A percentile compares a stretch with the other conserved stretches of the same genome.
phyloP scores from a whole-genome alignment of 2,888 invertebrate genomes.

The Epistrophella euchroma region DNA sequence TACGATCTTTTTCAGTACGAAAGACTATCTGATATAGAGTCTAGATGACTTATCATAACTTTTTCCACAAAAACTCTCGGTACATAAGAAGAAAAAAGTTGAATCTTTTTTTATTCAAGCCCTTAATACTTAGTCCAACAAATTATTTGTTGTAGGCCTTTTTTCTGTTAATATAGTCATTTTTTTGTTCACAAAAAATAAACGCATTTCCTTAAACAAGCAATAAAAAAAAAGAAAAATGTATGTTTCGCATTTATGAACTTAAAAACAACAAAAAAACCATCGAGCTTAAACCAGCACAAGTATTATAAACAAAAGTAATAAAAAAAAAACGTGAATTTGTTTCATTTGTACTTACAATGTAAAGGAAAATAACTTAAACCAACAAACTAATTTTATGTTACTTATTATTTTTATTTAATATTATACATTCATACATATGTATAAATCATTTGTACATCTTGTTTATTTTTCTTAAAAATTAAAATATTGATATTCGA shows the following conservation, averaged over 20 bases:
- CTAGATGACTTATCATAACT: too few relatives aligned
- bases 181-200: background rate
- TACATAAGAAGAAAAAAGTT: background rate
- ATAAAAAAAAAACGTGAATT: conserved; percentile 24
- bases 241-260: background rate
- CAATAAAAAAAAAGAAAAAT: background rate
- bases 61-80: too few relatives aligned
- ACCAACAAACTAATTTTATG: conserved; percentile 22
- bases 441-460: conserved; percentile 20
- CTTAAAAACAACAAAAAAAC: conserved; percentile 12
- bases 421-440: conserved; percentile 6
- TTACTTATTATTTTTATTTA: conserved; percentile 46
- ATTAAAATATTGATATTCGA: conserved; percentile 58
- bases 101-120: background rate
- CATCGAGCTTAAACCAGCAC: conserved; percentile 38
- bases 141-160: background rate
- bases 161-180: background rate
- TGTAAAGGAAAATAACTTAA: conserved; percentile 53
- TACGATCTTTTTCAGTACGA: too few relatives aligned
- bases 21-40: too few relatives aligned
- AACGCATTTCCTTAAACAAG: background rate
- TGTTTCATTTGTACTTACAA: conserved; percentile 56
- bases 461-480: conserved; percentile 16
- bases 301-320: conserved; percentile 47
- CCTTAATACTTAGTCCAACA: background rate